Conservation (phyloP, 2,888 invertebrate species). For the Napeogenes inachia region DNA sequence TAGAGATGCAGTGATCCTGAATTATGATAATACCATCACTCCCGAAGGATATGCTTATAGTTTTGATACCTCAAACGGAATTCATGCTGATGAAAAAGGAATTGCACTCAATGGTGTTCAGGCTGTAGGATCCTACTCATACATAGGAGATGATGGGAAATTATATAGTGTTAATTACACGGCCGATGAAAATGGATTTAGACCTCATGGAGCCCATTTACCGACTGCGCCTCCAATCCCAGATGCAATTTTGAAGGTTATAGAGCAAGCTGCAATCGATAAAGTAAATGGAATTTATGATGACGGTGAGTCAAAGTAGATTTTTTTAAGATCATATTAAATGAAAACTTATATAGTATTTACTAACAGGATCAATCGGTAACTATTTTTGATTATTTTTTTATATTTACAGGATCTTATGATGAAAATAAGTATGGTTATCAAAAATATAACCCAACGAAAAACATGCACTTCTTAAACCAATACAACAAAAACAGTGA, state of each 20-base stretch:
- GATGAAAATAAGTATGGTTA: conserved; percentile 60
- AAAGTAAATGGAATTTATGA: conserved; percentile 51
- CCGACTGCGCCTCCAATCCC: conserved; percentile 66
- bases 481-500: not conserved
- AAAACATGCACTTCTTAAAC: conserved; percentile 16
- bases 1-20: conserved; percentile 50
- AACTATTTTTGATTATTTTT: conserved; percentile 14
- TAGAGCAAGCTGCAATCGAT: conserved; percentile 53
- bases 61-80: conserved; percentile 64
- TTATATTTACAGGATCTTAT: conserved; percentile 53
- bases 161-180: conserved; percentile 54
- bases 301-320: conserved; percentile 48
- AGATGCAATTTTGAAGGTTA: conserved; percentile 54
- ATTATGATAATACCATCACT: conserved; percentile 48
- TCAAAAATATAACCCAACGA: conserved; percentile 41
- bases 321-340: not conserved
- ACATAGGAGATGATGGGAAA: conserved; percentile 64
- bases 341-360: not conserved
- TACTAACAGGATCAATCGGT: not conserved
- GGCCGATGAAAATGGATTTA: conserved; percentile 66
- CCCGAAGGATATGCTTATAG: conserved; percentile 56
- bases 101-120: conserved; percentile 52
- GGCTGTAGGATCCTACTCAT: conserved; percentile 60
- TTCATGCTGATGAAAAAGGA: conserved; percentile 60
- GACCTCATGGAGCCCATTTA: conserved; percentile 59